Base-by-base conservation (phyloP, 2,113 vertebrate species). In the Cebidichthys violaceus region DNA sequence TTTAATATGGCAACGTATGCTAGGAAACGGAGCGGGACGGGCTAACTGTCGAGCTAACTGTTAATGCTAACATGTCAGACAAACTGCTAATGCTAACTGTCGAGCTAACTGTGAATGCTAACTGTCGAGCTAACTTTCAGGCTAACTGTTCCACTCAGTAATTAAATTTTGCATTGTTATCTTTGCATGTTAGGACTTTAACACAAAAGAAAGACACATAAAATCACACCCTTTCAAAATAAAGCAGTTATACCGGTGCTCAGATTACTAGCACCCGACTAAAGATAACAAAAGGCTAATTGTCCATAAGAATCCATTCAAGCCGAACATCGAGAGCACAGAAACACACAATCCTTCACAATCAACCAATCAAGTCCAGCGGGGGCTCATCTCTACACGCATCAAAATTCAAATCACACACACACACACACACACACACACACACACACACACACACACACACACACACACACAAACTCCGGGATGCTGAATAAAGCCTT, bases 331-430 rank as follows among this genome's bases (percentile, higher is more conserved):
- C 2, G 9, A 1, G 41, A 45, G 54, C 57, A 55, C 60, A 10
- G 1, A 62, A 70, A 43, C 39, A 24, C n/a, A 14, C 24, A 18
- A 6, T 37, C 75, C 24, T 69, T 64, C 62, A 55, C 71, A 59
- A 84, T 70, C 75, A 71, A 20, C 75, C 59, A 67, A 52, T 76
- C 77, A 27, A 6, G 27, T 70, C 39, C 55, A 55, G 84, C 61
- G 15, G 76, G 37, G 84, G 72, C 74, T 81, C 55, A 10, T 76
- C 47, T 29, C 45, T 18, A 20, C 43, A 45, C 2, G 4, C 69
- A 85, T 84, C 69, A 43, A 75, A 73, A 87, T 85, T 89, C 74
- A 55, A 47, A 66, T 69, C 75, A 79, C 66, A 79, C 60, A 69
- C 27, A 69, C 68, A n/a, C 59, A 65, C 72, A 35, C 68, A 17